Conservation (phyloP, 2,888 invertebrate species). For the Sipunculus nudus region DNA sequence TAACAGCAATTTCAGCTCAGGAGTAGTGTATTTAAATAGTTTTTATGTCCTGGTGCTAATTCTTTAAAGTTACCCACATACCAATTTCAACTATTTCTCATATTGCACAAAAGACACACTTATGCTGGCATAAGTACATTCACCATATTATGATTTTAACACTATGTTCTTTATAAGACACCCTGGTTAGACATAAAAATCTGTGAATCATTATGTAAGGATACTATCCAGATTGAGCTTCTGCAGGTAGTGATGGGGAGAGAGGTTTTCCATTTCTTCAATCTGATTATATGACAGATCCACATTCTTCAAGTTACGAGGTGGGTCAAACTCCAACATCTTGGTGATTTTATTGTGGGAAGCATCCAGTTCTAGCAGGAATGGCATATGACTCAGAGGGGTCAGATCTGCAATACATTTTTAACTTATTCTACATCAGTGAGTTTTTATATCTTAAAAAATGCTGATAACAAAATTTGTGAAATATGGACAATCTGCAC, state of each 20-base stretch:
- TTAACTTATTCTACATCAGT: neutral
- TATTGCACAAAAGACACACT: no score
- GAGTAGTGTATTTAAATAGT: no score
- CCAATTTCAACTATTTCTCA: no score
- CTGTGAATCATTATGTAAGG: no score
- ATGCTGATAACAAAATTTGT: neutral
- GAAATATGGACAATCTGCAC: neutral
- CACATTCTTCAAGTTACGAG: conserved; percentile 58
- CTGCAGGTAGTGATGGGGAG: conserved; percentile 55
- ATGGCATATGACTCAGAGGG: conserved; percentile 53
- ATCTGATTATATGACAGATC: conserved; percentile 63
- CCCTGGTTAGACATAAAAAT: no score
- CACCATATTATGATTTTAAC: no score
- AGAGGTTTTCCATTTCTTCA: conserved; percentile 56
- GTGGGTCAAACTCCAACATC: conserved; percentile 60
- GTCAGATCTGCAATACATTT: conserved; percentile 55
- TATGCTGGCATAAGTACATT: no score
- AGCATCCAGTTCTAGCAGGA: conserved; percentile 60
- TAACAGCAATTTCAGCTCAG: no score
- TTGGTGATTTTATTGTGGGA: conserved; percentile 61
- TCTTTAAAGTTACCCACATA: no score
- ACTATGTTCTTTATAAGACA: no score
- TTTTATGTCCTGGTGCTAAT: no score
- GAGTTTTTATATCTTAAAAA: neutral
- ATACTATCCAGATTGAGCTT: conserved; percentile 62